These are phyloP conservation scores for Strix uralensis DNA, from an alignment of 2,113 vertebrate genomes.

Conservation along the genomic window DNA sequence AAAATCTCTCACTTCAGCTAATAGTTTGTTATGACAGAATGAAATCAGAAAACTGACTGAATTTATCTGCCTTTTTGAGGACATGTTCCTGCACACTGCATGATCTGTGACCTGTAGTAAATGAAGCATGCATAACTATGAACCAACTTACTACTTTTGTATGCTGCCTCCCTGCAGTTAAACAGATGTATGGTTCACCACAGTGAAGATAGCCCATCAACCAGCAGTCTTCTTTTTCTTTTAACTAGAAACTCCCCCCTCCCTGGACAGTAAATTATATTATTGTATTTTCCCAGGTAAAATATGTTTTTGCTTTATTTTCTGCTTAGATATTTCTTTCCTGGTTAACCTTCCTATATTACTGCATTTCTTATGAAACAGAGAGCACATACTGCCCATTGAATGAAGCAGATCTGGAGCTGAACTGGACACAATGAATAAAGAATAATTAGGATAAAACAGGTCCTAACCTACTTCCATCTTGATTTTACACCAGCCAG, in stretches of 20 bases:
- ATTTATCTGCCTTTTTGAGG: conserved; percentile 26
- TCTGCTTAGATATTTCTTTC: not conserved
- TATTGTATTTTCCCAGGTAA: not conserved
- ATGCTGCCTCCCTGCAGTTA: not conserved
- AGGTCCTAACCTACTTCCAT: not conserved
- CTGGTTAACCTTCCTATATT: not conserved
- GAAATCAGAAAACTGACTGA: conserved; percentile 21
- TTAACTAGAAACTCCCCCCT: not conserved
- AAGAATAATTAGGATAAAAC: not conserved
- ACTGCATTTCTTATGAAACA: not conserved
- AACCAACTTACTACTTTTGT: not conserved
- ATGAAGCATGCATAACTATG: not conserved
- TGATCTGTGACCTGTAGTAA: conserved; percentile 14
- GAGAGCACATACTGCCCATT: not conserved
- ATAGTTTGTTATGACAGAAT: not conserved
- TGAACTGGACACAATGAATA: not conserved
- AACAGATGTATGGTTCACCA: not conserved
- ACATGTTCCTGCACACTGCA: not conserved
- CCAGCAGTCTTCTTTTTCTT: not conserved
- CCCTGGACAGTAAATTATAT: not conserved
- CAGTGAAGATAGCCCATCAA: not conserved
- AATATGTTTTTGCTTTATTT: not conserved
- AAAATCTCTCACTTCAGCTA: not conserved
- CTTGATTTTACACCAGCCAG: not conserved
- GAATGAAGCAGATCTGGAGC: not conserved